Evolutionary conservation across 2,113 vertebrate species (phyloP), one percentile per base, ranked within the genome.

Genomic region (Peromyscus polionotus): DNA sequence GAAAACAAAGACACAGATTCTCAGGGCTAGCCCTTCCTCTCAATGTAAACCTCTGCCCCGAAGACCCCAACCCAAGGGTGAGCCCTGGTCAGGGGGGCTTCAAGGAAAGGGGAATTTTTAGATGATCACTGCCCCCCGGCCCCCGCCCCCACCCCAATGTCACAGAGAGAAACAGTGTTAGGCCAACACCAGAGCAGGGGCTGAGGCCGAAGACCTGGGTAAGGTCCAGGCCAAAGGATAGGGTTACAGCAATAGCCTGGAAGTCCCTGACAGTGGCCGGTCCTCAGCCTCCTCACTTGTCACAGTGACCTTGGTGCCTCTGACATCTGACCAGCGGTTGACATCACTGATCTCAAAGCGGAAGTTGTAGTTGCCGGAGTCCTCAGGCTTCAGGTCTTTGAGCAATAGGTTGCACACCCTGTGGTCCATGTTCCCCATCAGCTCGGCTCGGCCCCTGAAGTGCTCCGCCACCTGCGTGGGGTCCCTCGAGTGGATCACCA

Each of bases 331-430:
- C 99, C 99, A 99, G 36, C 98, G 94, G 91, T 99, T 97, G 0
- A 5, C 76, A 0, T 97, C 84, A 4, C 91, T 0, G 72, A 99
- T 98, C 98, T 99, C 98, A 0, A 99, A 99, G 95, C 99, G 98
- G 97, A 99, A 99, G 33, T 86, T 77, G 85, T 98, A 99, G 28
- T 59, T 0, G 3, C 98, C 99, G 0, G 93, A 51, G 92, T 99
- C 98, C 22, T 92, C 72, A 0, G 7, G 80, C 0, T 17, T 68
- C 83, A 99, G 65, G n/a, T 86, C 65, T 24, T 0, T 63, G 54
- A 99, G 95, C 68, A 98, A 63, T 17, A 99, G 92, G 57, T 89
- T 97, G 96, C 99, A 99, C 5, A 95, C 97, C 10, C 0, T 94
- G 0, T 42, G 19, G 0, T 0, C 0, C 0, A 61, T 3, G 8